Base-by-base conservation (phyloP, 2,113 vertebrate genomes). In the Hyla sarda region DNA sequence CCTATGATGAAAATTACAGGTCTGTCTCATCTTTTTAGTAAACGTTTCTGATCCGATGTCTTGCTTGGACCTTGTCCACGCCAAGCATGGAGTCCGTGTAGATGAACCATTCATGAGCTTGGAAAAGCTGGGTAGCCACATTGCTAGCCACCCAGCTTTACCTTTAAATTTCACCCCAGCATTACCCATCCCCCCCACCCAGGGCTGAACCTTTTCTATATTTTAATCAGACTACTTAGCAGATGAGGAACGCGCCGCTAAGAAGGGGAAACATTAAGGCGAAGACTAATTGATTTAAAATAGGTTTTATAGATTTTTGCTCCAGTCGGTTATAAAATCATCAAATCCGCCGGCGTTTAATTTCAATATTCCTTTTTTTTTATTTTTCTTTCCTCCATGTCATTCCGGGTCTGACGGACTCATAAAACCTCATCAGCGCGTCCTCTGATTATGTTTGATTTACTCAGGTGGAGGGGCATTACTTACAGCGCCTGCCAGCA, bases 381-480 rank as follows among this genome's bases (percentile, higher is more conserved):
- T 90, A 88, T 60, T 82, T 89, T 88, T 91, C 89, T 90, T 89
- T n/a, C n/a, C n/a, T n/a, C n/a, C n/a, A 88, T 92, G 91, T 86
- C 87, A 47, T 90, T 69, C 91, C 89, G 89, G 88, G 89, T 92
- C 89, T 84, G 82, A 83, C 87, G 89, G 73, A 91, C 88, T 87
- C 89, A 89, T 87, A 82, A 88, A 93, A 82, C 85, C 88, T 90
- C 92, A 93, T 90, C 91, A 92, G 89, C 89, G 91, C 88, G 82
- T 90, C 91, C 90, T 92, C 90, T 93, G 90, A 94, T 92, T 93
- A 91, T 83, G 84, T 91, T 90, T 93, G 91, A 95, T 94, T 93
- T 94, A 92, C 89, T 93, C 89, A 89, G 90, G 92, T 93, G 91
- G 91, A 93, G 94, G 90, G 93, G 89, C 89, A 95, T 94, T 94